Evolutionary conservation across 2,797 vertebrate genomes (phyloP), one percentile per base, ranked within the genome.

Genomic region (Hapalemur alaotrensis): DNA sequence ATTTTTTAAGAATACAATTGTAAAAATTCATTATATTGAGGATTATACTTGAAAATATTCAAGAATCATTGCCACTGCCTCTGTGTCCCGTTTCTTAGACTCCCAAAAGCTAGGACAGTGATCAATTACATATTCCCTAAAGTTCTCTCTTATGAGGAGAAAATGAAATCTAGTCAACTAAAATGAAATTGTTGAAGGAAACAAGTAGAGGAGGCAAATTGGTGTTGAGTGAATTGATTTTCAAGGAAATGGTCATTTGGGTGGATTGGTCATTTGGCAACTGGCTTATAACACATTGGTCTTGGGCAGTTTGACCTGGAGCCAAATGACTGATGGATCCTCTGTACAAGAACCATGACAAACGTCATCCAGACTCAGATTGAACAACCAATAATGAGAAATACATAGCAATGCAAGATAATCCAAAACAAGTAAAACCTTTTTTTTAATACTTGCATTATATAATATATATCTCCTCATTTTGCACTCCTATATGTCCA

Each of bases 241-340:
- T 93, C n/a, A 90, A n/a, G 67, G 20, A 59, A 89, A 93, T 95
- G 79, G 32, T 15, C 59, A 30, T 92, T 96, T 32, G 43, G 28
- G 23, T 96, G 18, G 85, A 59, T 67, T 35, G 4, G 14, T 84
- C 52, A 48, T 85, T 89, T 67, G 50, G 63, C 18, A 91, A 93
- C 69, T 89, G 63, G 15, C 18, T 93, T 82, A 41, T 70, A 48
- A 70, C 48, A 91, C 76, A 48, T 88, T 59, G 4, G 7, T 94
- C 81, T 87, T 81, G 59, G 82, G 41, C 38, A 91, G 30, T 96
- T 81, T 84, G 67, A 80, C 52, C 46, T 65, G 76, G 4, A 84
- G 52, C 25, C 38, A 80, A 94, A 94, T 76, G 54, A 78, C 94
- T 75, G 88, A 90, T 88, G 82, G 25, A 38, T 91, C 48, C 4